Evolutionary conservation across 2,797 vertebrate species (phyloP).

Genomic region (Mustela erminea): DNA sequence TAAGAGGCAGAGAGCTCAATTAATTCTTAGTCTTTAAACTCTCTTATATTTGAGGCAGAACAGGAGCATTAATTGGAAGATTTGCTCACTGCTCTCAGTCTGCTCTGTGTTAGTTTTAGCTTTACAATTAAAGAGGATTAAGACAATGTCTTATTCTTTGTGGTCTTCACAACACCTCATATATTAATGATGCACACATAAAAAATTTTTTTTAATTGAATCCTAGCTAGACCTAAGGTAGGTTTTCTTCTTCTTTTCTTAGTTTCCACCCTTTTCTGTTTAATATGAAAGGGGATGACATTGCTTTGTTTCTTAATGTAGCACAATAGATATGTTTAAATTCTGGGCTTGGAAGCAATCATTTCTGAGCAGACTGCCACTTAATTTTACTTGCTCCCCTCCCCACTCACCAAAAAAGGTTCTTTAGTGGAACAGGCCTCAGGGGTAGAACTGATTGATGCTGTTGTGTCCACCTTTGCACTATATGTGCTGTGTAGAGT

Average conservation of each 20-base stretch:
- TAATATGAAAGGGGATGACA: not conserved
- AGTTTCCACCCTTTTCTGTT: not conserved
- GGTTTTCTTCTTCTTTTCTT: conserved; percentile 21
- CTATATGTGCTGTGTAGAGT: not conserved
- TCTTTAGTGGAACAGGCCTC: not conserved
- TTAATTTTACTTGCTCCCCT: not conserved
- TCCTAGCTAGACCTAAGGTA: not conserved
- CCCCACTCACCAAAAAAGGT: not conserved
- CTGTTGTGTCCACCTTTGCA: not conserved
- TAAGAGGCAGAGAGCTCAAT: not conserved
- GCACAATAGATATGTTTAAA: not conserved
- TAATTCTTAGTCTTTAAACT: not conserved
- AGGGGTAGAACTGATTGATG: not conserved
- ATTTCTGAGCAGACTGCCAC: not conserved
- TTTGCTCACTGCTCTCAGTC: not conserved
- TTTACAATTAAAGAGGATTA: not conserved
- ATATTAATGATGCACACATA: not conserved
- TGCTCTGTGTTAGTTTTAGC: not conserved
- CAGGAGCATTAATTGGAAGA: not conserved
- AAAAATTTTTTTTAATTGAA: not conserved
- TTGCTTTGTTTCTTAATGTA: not conserved
- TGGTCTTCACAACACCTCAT: not conserved
- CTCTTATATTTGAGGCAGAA: not conserved
- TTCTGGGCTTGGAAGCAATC: not conserved
- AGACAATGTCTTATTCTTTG: not conserved